A percentile compares a stretch with the other conserved stretches of the same genome.
Conservation (phyloP, 2,797 vertebrate genomes). For the Catamblyrhynchus diadema region DNA sequence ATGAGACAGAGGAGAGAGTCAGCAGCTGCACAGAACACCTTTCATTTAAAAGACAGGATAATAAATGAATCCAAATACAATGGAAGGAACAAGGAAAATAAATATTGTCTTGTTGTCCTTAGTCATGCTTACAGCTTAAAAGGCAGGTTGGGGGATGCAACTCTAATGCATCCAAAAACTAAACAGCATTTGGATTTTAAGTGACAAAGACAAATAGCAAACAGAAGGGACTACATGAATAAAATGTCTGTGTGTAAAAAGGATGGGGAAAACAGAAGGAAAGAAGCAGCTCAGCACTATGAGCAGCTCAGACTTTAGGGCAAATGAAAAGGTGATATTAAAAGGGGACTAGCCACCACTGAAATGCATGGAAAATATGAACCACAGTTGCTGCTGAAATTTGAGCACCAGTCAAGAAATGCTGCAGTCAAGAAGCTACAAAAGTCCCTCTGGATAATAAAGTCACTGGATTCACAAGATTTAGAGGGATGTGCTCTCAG, state of each 20-base stretch:
- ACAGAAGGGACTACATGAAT: background rate
- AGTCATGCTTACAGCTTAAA: background rate
- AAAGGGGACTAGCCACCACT: background rate
- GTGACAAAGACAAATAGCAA: background rate
- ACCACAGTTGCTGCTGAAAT: background rate
- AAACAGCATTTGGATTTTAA: background rate
- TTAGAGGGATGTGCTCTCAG: background rate
- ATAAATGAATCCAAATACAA: slow-evolving; percentile 40
- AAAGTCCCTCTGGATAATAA: background rate
- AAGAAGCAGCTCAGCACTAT: background rate
- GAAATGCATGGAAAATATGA: background rate
- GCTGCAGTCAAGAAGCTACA: background rate
- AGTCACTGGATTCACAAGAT: background rate
- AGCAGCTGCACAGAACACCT: slow-evolving; percentile 28
- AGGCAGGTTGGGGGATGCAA: background rate
- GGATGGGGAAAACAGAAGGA: background rate
- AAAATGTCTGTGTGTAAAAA: background rate
- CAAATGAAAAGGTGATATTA: background rate
- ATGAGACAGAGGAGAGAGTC: slow-evolving; percentile 28
- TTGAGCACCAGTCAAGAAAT: background rate
- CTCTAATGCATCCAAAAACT: background rate
- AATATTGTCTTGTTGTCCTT: slow-evolving; percentile 19
- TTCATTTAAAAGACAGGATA: slow-evolving; percentile 34
- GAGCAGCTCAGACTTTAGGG: background rate
- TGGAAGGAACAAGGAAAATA: background rate